Base-by-base conservation (phyloP, 2,797 vertebrate species). In the Sarcophilus harrisii region DNA sequence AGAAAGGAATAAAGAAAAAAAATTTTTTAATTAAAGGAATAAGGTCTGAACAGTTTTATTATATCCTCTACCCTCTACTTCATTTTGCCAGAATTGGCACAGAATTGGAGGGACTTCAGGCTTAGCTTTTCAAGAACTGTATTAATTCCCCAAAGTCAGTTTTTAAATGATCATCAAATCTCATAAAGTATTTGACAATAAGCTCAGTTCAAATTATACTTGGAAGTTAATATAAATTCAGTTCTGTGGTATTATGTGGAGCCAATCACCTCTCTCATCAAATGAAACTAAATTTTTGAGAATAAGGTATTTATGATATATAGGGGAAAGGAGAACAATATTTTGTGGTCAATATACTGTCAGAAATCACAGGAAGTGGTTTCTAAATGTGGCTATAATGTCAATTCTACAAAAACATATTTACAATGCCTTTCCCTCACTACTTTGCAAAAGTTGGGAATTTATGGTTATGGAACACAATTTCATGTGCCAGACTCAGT, bases 331-430 rank as follows among this genome's bases (percentile, higher is more conserved):
- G 18, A 81, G 18, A 18, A 73, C 66, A 73, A 9, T 60, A 91
- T 45, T 21, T 97, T 57, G 66, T 92, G 60, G 94, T 55, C n/a
- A 57, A 92, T 93, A 9, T 91, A 4, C 59, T 94, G n/a, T 58
- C 92, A 59, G 91, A n/a, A 94, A 96, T 94, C 14, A 29, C 92
- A 91, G 92, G 92, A 87, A 21, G 14, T 87, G 11, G 5, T 14
- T 93, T 90, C 91, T 32, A 97, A 95, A 95, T 52, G n/a, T 81
- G n/a, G n/a, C 18, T 45, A 45, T 81, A 81, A 38, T 45, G 18
- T 81, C 66, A 81, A 21, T 81, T 81, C 66, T 81, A 81, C 21
- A 81, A 81, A 81, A 81, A 24, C 6, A 81, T n/a, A 81, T 81
- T 81, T 38, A 45, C 66, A 45, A 24, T 81, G 66, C 2, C 66